These are phyloP conservation scores for Lycia hirtaria DNA, from an alignment of 2,888 invertebrate species.

Conservation along the genomic window DNA sequence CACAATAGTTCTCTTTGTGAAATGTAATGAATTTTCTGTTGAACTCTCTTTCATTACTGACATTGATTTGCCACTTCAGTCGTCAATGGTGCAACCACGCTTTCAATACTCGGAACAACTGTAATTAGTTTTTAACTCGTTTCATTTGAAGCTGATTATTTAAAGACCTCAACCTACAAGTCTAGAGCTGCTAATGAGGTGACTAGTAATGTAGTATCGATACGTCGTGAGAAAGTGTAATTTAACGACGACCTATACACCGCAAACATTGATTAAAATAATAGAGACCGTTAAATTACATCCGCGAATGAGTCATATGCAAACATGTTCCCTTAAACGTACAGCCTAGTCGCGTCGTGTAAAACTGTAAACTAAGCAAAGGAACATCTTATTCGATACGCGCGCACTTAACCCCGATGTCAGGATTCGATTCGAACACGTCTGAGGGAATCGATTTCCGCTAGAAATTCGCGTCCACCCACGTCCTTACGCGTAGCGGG, in stretches of 20 bases:
- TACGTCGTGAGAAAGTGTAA: conserved; percentile 20
- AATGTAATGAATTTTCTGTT: conserved; percentile 57
- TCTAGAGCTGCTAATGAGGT: background rate
- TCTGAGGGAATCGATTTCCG: conserved; percentile 69
- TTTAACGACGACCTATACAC: conserved; percentile 29
- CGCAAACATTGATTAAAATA: conserved; percentile 40
- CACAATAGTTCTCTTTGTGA: conserved; percentile 59
- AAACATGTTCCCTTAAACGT: conserved; percentile 33
- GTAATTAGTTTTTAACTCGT: conserved; percentile 33
- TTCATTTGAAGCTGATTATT: conserved; percentile 19
- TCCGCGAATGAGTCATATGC: conserved; percentile 35
- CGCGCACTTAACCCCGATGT: conserved; percentile 71
- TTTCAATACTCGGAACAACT: conserved; percentile 29
- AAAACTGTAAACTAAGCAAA: conserved; percentile 29
- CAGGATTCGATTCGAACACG: conserved; percentile 68
- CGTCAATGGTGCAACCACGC: conserved; percentile 37
- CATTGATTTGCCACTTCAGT: conserved; percentile 46
- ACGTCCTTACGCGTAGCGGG: conserved; percentile 56
- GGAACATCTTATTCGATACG: conserved; percentile 73
- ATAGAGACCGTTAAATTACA: conserved; percentile 40
- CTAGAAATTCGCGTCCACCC: conserved; percentile 72
- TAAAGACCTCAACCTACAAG: background rate
- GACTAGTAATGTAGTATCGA: conserved; percentile 1
- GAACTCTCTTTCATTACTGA: conserved; percentile 49
- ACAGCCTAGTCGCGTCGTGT: conserved; percentile 30